Evolutionary conservation across 1,140 invertebrate genomes (phyloP), one percentile per base, ranked within the genome.

Genomic region (Tetramorium parvispinum): DNA sequence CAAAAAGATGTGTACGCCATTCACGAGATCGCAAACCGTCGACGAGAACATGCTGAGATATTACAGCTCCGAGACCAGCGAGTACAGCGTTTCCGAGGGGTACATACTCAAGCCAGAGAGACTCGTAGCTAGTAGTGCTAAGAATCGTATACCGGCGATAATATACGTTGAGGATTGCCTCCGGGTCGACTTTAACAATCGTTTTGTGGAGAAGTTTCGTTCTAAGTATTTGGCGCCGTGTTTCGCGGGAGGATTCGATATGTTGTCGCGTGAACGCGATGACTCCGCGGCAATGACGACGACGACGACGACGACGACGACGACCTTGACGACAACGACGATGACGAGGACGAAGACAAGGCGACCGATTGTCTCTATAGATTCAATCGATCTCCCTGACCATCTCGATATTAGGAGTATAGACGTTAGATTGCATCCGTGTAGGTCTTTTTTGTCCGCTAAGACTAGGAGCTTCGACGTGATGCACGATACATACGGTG

Each of bases 1-100:
- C 91, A 94, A 92, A 93, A 95, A 94, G 92, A 94, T 95, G 92
- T 93, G 93, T 91, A 93, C 94, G 85, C 94, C 94, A 61, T 94
- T 95, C 91, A 94, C 93, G 91, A 94, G 94, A 85, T 95, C 94
- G 87, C 94, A 93, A 86, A 95, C 94, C 76, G 93, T 95, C 90
- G 94, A 95, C 90, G 94, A 95, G 87, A 95, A 93, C 86, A 88
- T 95, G 83, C 85, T 95, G 88, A 92, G 93, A 83, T 94, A 94
- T 91, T 93, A 94, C 91, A 94, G 92, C 81, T 94, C 94, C 46
- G 92, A 93, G 85, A 94, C 94, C 82, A 95, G 93, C 90, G 94
- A 95, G 87, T 95, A 94, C 91, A 94, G 91, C 57, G 90, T 94
- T 78, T 92, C 89, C 82, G 94, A 94, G 88, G 92, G 90, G 75